Evolutionary conservation across 2,113 vertebrate genomes (phyloP).

Genomic region (Capricornis sumatraensis): DNA sequence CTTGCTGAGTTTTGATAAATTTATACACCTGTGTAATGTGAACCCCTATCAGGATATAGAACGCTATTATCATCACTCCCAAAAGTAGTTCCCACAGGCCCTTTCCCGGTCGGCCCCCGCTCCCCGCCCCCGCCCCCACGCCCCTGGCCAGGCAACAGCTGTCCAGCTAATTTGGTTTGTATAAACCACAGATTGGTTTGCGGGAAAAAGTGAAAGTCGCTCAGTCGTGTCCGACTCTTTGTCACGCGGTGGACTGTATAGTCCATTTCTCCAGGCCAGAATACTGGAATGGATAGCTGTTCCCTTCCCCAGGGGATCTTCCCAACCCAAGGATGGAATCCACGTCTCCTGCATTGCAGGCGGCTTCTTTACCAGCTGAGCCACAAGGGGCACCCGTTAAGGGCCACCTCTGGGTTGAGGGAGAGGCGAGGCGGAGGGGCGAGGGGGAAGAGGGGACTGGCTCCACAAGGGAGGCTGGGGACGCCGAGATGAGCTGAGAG

Average conservation of each 20-base stretch:
- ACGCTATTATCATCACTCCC: background rate
- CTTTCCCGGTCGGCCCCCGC: rapidly evolving
- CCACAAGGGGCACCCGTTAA: background rate
- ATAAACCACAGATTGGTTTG: background rate
- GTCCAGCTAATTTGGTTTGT: background rate
- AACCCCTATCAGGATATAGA: background rate
- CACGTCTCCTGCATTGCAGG: background rate
- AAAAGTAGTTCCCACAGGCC: background rate
- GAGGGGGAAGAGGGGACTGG: too few relatives aligned
- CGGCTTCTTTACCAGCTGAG: background rate
- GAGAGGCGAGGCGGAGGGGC: background rate
- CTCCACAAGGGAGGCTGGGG: background rate
- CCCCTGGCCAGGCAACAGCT: background rate
- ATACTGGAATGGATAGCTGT: background rate
- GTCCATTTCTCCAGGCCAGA: background rate
- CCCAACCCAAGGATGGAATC: background rate
- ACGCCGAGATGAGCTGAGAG: background rate
- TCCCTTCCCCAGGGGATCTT: background rate
- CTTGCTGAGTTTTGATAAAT: too few relatives aligned
- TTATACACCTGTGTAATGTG: too few relatives aligned
- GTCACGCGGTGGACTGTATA: background rate
- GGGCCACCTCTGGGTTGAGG: rapidly evolving
- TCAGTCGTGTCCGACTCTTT: background rate
- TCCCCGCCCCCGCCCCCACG: too few relatives aligned
- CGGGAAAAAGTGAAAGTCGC: background rate